Base-by-base conservation (phyloP, 2,888 invertebrate genomes). In the Oligia latruncula region DNA sequence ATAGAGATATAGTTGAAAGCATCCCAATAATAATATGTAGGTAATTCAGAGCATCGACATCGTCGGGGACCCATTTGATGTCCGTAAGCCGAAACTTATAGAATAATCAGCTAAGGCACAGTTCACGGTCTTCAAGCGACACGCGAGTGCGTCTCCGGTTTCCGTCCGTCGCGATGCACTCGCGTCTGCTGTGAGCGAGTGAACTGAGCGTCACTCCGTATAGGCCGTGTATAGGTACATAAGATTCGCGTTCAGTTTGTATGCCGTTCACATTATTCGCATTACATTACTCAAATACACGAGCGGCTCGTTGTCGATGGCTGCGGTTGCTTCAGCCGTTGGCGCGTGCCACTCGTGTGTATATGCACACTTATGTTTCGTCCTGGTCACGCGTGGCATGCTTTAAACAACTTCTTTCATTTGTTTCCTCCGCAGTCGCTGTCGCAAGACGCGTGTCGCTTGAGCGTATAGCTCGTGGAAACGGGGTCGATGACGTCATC, bases 401-500 rank as follows among this genome's bases (percentile, higher is more conserved):
- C 3, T n/a, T 9, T 55, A 4, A 40, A 40, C 3, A 71, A n/a
- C 5, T 17, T 55, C 23, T 17, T 55, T 58, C 3, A 71, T 71
- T 55, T 17, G 4, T 71, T 15, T 35, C 11, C 0, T 40, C 5
- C 1, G 3, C 40, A 58, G n/a, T n/a, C n/a, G 17, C 58, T 58
- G 40, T 58, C 17, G 8, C n/a, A 40, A 71, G 58, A 71, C 6
- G 60, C 71, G 0, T 9, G 11, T 71, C 40, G 58, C 71, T 40
- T 40, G 1, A 71, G 23, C 23, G 11, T 71, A 1, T 43, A 43
- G 0, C 62, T 62, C 6, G 40, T 62, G 4, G 0, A 74, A 58
- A 77, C 72, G 84, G 78, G 66, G 74, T 43, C 49, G 40, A 62
- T 80, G 81, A 77, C 88, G 83, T 87, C 83, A 81, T 78, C 35